These are phyloP conservation scores for Tribolium madens DNA, from an alignment of 1,140 invertebrate species.

Conservation along the genomic window DNA sequence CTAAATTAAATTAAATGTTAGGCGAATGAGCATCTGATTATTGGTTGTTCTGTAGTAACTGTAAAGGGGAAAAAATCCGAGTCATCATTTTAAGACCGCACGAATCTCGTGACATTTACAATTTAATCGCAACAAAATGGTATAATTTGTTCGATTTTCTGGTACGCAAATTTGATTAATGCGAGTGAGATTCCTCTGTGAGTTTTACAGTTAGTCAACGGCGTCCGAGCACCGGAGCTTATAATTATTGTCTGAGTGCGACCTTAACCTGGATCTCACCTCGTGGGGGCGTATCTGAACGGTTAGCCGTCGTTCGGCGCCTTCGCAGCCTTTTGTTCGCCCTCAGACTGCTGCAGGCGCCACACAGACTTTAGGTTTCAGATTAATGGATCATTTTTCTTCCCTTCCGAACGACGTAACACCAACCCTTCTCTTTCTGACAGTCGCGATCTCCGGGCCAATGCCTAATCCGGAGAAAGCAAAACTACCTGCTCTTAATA, in stretches of 20 bases:
- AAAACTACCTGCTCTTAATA: slow-evolving; percentile 27
- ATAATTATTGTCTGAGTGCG: slow-evolving; percentile 6
- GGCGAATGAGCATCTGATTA: not conserved
- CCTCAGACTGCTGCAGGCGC: slow-evolving; percentile 65
- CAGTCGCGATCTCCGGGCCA: slow-evolving; percentile 14
- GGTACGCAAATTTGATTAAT: not conserved
- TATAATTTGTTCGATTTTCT: not conserved
- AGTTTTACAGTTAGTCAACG: not conserved
- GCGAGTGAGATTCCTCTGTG: not conserved
- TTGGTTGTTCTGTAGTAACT: not conserved
- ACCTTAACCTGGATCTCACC: slow-evolving; percentile 47
- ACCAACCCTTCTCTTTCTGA: slow-evolving; percentile 45
- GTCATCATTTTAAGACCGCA: not conserved
- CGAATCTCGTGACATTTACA: not conserved
- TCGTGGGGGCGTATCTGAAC: slow-evolving; percentile 37
- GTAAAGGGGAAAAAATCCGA: not conserved
- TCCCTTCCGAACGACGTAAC: slow-evolving; percentile 54
- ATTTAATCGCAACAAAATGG: not conserved
- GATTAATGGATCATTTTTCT: slow-evolving; percentile 73
- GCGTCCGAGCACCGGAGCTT: slow-evolving; percentile 2
- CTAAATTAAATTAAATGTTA: not conserved
- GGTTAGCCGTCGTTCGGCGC: slow-evolving; percentile 54
- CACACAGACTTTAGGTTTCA: slow-evolving; percentile 71
- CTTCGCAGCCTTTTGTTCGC: slow-evolving; percentile 58
- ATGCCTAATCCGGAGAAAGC: slow-evolving; percentile 35